Percentiles rank a stretch among this genome's conserved stretches.
Evolutionary conservation across 2,113 vertebrate species (phyloP).

Genomic region (Heloderma charlesbogerti): DNA sequence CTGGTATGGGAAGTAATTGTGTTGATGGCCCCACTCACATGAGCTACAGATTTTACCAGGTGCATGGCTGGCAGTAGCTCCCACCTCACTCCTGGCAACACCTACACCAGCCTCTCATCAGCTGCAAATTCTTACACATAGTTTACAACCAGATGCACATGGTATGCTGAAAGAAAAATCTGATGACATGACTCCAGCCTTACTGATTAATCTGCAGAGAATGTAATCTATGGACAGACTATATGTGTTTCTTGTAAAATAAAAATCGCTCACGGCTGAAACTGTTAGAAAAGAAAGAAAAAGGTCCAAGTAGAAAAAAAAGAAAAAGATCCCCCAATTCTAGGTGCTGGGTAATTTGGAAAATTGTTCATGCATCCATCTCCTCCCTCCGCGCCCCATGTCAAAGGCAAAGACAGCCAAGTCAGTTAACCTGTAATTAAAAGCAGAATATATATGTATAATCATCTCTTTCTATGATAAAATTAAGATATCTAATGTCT

Average conservation of each 20-base stretch:
- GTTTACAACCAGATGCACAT: not conserved
- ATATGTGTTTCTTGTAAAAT: not conserved
- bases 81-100: not conserved
- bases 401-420: slow-evolving; percentile 34
- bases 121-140: not conserved
- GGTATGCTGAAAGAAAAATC: not conserved
- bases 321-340: not conserved
- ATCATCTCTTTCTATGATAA: slow-evolving; percentile 38
- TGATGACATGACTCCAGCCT: not conserved
- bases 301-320: not conserved
- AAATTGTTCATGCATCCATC: slow-evolving; percentile 17
- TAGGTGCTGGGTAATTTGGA: slow-evolving; percentile 23
- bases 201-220: not conserved
- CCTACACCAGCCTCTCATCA: not conserved
- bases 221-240: not conserved
- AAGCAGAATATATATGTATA: slow-evolving; percentile 7
- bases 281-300: not conserved
- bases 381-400: not conserved
- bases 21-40: too few relatives aligned
- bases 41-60: not conserved
- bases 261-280: slow-evolving; percentile 12
- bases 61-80: not conserved
- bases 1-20: not conserved
- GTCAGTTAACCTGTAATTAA: slow-evolving; percentile 54
- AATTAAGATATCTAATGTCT: slow-evolving; percentile 66